Evolutionary conservation across 2,888 invertebrate species (phyloP).

Genomic region (Sesia apiformis): DNA sequence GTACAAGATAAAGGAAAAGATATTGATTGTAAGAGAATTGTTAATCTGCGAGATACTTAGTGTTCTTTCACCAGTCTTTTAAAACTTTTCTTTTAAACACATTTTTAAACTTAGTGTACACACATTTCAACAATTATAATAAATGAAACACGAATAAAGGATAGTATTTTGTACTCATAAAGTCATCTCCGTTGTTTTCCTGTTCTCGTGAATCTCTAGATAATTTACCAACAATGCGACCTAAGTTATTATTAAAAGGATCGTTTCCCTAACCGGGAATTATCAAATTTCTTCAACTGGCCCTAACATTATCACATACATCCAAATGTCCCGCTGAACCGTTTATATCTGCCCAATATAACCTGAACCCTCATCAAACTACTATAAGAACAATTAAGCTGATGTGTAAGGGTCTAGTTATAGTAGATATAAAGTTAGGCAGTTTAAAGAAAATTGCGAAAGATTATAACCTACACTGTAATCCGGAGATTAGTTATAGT

Average conservation of each 20-base stretch:
- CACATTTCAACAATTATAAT: too few relatives aligned
- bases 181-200: neutral
- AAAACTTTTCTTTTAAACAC: too few relatives aligned
- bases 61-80: too few relatives aligned
- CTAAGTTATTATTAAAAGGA: slow-evolving; percentile 68
- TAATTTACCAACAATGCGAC: slow-evolving; percentile 58
- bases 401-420: slow-evolving; percentile 15
- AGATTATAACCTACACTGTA: slow-evolving; percentile 55
- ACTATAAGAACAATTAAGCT: slow-evolving; percentile 17
- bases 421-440: slow-evolving; percentile 40
- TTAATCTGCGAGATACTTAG: too few relatives aligned
- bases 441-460: slow-evolving; percentile 70
- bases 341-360: slow-evolving; percentile 29
- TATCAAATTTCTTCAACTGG: slow-evolving; percentile 69
- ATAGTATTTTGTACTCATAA: too few relatives aligned
- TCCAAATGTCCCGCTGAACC: slow-evolving; percentile 65
- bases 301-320: slow-evolving; percentile 71
- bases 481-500: slow-evolving; percentile 51
- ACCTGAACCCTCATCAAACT: slow-evolving; percentile 21
- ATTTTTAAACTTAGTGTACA: too few relatives aligned
- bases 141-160: too few relatives aligned
- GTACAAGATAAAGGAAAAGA: too few relatives aligned
- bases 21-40: too few relatives aligned
- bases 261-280: slow-evolving; percentile 69
- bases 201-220: slow-evolving; percentile 24